phyloP scores from a whole-genome alignment of 1,140 invertebrate species.

The Bombus soroeensis region DNA sequence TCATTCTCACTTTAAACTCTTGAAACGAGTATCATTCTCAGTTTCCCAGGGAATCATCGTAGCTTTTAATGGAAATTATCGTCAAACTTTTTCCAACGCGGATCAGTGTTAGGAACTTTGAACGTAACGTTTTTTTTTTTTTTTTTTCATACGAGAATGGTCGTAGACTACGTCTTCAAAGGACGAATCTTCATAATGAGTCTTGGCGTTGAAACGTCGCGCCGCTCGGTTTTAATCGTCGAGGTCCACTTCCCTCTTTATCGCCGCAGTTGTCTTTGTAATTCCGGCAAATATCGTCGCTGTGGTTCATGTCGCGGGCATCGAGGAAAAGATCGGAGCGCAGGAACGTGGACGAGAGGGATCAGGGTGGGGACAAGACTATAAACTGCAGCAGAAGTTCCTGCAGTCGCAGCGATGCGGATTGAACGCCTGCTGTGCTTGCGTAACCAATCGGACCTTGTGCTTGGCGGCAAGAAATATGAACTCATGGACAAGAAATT shows the following conservation, averaged over 20 bases:
- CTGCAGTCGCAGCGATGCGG: slow-evolving; percentile 47
- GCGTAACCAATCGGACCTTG: slow-evolving; percentile 62
- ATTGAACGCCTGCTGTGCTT: slow-evolving; percentile 54
- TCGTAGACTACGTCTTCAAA: background rate
- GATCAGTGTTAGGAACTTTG: background rate
- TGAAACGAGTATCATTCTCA: background rate
- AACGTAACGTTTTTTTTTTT: background rate
- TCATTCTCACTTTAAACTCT: background rate
- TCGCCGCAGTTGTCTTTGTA: slow-evolving; percentile 10
- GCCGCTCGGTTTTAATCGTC: no score
- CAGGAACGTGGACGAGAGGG: background rate
- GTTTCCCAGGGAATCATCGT: background rate
- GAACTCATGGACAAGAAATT: slow-evolving; percentile 30
- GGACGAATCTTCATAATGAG: background rate
- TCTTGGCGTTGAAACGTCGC: background rate
- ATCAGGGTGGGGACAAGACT: slow-evolving; percentile 26
- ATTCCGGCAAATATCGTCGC: slow-evolving; percentile 34
- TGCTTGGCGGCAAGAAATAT: slow-evolving; percentile 44
- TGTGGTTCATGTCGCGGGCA: slow-evolving; percentile 12
- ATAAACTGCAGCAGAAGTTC: slow-evolving; percentile 52
- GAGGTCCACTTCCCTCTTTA: background rate
- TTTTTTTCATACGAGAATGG: background rate
- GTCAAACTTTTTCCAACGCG: background rate
- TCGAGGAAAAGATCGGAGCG: slow-evolving; percentile 1
- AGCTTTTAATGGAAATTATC: background rate